Percentiles rank a stretch among this genome's conserved stretches.
Evolutionary conservation across 2,113 vertebrate species (phyloP).

Genomic region (Catharus bicknelli): DNA sequence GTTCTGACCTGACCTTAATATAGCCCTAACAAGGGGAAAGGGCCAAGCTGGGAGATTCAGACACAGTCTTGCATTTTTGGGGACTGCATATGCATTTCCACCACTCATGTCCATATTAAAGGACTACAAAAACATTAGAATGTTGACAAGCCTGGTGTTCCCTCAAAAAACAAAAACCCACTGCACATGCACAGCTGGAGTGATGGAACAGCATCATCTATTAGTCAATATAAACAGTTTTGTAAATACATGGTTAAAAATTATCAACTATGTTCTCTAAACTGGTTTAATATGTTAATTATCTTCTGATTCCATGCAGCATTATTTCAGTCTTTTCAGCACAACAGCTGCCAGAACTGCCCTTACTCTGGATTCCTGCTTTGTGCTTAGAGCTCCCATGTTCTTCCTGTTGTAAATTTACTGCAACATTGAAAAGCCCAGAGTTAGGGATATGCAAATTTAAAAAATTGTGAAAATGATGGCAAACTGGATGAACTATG

Average conservation of each 20-base stretch:
- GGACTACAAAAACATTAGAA: not conserved
- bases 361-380: not conserved
- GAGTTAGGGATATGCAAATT: not conserved
- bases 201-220: not conserved
- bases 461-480: not conserved
- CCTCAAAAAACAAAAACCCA: not conserved
- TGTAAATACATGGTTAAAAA: not conserved
- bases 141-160: not conserved
- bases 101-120: not conserved
- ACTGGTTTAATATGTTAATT: not conserved
- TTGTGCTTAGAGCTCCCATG: not conserved
- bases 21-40: not conserved
- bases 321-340: not conserved
- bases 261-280: not conserved
- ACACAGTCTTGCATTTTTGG: not conserved
- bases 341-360: not conserved
- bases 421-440: not conserved
- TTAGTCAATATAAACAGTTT: not conserved
- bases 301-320: not conserved
- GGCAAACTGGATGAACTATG: not conserved
- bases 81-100: not conserved
- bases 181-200: not conserved
- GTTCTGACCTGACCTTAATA: not conserved
- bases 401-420: not conserved
- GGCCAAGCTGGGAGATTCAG: not conserved